Conservation (phyloP, 2,797 vertebrate genomes). For the Denticeps clupeoides region DNA sequence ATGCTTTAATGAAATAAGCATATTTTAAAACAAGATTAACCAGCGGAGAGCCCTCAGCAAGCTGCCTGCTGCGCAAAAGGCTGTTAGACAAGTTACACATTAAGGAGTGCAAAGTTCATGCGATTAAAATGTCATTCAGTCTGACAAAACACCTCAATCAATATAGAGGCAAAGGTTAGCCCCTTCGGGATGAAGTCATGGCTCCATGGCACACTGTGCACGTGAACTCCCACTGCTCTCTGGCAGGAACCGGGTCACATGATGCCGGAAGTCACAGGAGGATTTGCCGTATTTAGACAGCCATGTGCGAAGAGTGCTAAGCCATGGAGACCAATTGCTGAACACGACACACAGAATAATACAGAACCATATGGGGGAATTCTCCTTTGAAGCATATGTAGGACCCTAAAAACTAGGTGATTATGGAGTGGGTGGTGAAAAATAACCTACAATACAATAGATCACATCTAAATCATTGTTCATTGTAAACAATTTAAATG, state of each 20-base stretch:
- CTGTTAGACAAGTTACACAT: constrained; percentile 2
- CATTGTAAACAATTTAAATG: too few relatives aligned
- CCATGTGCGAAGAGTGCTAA: constrained; percentile 13
- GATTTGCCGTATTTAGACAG: constrained; percentile 27
- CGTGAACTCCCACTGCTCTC: neutral
- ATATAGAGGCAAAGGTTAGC: constrained; percentile 21
- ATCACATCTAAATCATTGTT: too few relatives aligned
- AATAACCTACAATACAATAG: too few relatives aligned
- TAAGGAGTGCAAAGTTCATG: constrained; percentile 23
- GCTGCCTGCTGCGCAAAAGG: too few relatives aligned
- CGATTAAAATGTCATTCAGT: constrained; percentile 3
- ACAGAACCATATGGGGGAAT: too few relatives aligned
- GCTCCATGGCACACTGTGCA: neutral
- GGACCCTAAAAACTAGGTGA: too few relatives aligned
- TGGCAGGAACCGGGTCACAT: constrained; percentile 21
- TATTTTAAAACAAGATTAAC: too few relatives aligned
- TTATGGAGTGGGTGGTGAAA: too few relatives aligned
- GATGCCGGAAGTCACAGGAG: constrained; percentile 23
- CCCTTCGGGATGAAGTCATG: constrained; percentile 12
- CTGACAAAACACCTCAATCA: constrained; percentile 15
- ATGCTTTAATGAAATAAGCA: too few relatives aligned
- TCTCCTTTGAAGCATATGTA: too few relatives aligned
- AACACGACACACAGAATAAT: neutral
- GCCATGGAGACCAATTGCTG: constrained; percentile 9
- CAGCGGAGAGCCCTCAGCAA: too few relatives aligned